These are phyloP conservation scores for Hartigia nigra DNA, from an alignment of 2,888 invertebrate genomes.

Conservation along the genomic window DNA sequence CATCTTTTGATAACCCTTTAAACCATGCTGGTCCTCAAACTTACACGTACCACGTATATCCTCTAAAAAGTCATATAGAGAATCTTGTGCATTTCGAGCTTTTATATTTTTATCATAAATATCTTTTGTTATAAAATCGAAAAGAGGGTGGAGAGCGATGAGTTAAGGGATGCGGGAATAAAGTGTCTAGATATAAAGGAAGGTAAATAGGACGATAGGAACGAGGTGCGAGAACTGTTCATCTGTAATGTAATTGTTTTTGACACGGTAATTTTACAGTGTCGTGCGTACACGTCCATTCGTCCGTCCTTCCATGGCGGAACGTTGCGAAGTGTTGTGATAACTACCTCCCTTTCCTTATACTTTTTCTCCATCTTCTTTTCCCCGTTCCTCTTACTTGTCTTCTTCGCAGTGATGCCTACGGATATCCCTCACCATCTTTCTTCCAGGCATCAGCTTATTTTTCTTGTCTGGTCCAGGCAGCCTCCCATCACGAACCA, in stretches of 20 bases:
- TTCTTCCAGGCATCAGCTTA: conserved; percentile 29
- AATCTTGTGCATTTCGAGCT: not conserved
- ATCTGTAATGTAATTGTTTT: conserved; percentile 63
- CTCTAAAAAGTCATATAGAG: not conserved
- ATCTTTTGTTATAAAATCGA: not conserved
- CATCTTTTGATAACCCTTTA: not conserved
- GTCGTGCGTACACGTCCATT: conserved; percentile 61
- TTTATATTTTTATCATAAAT: not conserved
- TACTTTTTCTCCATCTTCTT: conserved; percentile 14
- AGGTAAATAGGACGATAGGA: not conserved
- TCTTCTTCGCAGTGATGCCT: conserved; percentile 12
- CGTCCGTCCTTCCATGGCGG: conserved; percentile 33
- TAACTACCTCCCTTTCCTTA: conserved; percentile 52
- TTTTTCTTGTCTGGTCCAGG: conserved; percentile 25
- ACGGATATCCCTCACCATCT: conserved; percentile 30
- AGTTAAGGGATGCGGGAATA: no score
- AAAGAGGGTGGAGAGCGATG: not conserved
- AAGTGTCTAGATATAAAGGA: not conserved
- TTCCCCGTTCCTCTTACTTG: conserved; percentile 28
- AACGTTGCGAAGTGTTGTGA: conserved; percentile 39
- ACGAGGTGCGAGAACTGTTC: conserved; percentile 47
- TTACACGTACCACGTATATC: not conserved
- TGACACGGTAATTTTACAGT: conserved; percentile 66
- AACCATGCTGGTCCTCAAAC: not conserved
- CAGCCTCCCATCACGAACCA: conserved; percentile 39